Evolutionary conservation across 2,888 invertebrate genomes (phyloP).

Genomic region (Melikaiella ostensackeni): DNA sequence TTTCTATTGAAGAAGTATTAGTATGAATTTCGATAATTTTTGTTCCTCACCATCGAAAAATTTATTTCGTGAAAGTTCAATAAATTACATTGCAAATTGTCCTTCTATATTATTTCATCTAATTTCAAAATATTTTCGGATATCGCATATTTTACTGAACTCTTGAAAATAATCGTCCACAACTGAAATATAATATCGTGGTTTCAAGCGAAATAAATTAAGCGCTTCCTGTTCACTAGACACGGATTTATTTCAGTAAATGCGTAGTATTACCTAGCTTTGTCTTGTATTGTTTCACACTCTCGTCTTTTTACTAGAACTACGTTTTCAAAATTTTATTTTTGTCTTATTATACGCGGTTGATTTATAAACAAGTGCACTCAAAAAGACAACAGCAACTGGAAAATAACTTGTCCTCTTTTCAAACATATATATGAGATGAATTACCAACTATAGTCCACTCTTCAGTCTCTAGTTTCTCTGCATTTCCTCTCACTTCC

Average conservation of each 20-base stretch:
- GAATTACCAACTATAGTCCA: background rate
- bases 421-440: background rate
- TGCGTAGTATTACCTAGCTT: background rate
- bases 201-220: conserved; percentile 1
- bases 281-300: background rate
- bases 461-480: too few species aligned
- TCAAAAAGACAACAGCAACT: background rate
- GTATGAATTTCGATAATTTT: too few species aligned
- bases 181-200: background rate
- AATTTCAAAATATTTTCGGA: background rate
- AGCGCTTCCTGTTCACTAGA: background rate
- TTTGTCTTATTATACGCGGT: conserved; percentile 18
- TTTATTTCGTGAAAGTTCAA: too few species aligned
- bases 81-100: too few species aligned
- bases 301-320: background rate
- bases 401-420: conserved; percentile 10
- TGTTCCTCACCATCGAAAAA: too few species aligned
- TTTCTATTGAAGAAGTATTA: too few species aligned
- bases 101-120: background rate
- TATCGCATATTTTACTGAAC: background rate
- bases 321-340: background rate
- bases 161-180: background rate
- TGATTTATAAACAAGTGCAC: background rate
- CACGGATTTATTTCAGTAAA: conserved; percentile 8
- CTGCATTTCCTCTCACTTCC: too few species aligned